A percentile compares a stretch with the other conserved stretches of the same genome.
phyloP scores from a whole-genome alignment of 2,797 vertebrate genomes.

The Diplodus puntazzo region DNA sequence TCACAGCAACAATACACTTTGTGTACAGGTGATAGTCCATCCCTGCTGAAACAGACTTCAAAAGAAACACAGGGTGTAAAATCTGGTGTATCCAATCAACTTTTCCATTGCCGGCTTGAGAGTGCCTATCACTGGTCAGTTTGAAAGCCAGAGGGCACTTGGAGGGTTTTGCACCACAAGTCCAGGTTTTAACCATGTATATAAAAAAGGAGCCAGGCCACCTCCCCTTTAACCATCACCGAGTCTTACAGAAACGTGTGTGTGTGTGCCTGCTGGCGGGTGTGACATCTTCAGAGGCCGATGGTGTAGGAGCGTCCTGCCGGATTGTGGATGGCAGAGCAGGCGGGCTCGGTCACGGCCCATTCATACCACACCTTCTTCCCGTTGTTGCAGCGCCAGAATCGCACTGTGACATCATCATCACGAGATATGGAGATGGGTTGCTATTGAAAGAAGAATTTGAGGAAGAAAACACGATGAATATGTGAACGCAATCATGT shows the following conservation, averaged over 20 bases:
- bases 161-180: slow-evolving; percentile 22
- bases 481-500: background rate
- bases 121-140: slow-evolving; percentile 19
- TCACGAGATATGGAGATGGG: slow-evolving; percentile 88
- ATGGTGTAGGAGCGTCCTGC: slow-evolving; percentile 95
- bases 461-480: background rate
- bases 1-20: slow-evolving; percentile 38
- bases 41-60: slow-evolving; percentile 16
- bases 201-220: slow-evolving; percentile 28
- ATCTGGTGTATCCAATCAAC: slow-evolving; percentile 20
- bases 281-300: slow-evolving; percentile 82
- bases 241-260: slow-evolving; percentile 36
- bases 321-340: slow-evolving; percentile 95
- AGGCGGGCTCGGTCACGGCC: slow-evolving; percentile 92
- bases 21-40: slow-evolving; percentile 28
- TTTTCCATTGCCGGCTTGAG: slow-evolving; percentile 10
- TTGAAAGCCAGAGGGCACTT: slow-evolving; percentile 14
- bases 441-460: slow-evolving; percentile 81
- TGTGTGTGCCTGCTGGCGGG: background rate
- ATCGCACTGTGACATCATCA: slow-evolving; percentile 88
- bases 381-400: slow-evolving; percentile 95
- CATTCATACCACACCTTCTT: slow-evolving; percentile 98
- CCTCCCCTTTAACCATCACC: background rate
- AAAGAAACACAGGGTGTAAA: slow-evolving; percentile 20
- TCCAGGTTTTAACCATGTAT: slow-evolving; percentile 22